Evolutionary conservation across 2,888 invertebrate species (phyloP).

Genomic region (Pristionchus fissidentatus): DNA sequence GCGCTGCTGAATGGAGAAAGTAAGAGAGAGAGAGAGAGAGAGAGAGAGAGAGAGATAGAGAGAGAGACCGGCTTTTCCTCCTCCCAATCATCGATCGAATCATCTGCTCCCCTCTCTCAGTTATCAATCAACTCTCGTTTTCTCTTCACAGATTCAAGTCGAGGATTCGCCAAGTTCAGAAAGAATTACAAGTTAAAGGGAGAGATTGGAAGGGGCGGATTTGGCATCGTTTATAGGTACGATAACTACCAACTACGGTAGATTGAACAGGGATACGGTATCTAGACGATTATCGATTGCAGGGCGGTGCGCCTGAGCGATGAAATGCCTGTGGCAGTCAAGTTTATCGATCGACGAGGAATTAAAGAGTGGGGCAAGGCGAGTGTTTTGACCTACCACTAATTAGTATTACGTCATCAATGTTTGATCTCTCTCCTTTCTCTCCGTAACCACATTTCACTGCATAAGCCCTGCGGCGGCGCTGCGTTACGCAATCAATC

Average conservation of each 20-base stretch:
- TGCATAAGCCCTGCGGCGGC: background rate
- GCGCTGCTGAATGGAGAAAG: slow-evolving; percentile 64
- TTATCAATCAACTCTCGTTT: slow-evolving; percentile 33
- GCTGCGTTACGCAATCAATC: background rate
- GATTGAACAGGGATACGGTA: slow-evolving; percentile 8
- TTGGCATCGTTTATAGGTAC: slow-evolving; percentile 60
- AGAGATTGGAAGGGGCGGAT: slow-evolving; percentile 72
- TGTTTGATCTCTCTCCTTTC: background rate
- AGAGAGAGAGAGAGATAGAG: background rate
- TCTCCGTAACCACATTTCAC: background rate
- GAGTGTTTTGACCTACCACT: slow-evolving; percentile 12
- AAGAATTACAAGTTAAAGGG: slow-evolving; percentile 69
- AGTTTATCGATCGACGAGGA: slow-evolving; percentile 71
- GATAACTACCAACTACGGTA: no score
- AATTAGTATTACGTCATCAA: background rate
- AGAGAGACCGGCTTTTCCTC: background rate
- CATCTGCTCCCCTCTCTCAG: background rate
- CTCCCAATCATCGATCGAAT: slow-evolving; percentile 42
- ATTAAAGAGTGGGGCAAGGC: slow-evolving; percentile 72
- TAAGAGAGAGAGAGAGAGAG: background rate
- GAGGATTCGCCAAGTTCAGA: slow-evolving; percentile 73
- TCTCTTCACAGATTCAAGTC: slow-evolving; percentile 54
- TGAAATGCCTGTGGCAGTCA: slow-evolving; percentile 71
- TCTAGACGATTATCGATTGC: slow-evolving; percentile 45
- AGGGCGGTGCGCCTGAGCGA: slow-evolving; percentile 64